Conservation (phyloP, 1,140 invertebrate genomes). For the Drosophila malerkotliana region DNA sequence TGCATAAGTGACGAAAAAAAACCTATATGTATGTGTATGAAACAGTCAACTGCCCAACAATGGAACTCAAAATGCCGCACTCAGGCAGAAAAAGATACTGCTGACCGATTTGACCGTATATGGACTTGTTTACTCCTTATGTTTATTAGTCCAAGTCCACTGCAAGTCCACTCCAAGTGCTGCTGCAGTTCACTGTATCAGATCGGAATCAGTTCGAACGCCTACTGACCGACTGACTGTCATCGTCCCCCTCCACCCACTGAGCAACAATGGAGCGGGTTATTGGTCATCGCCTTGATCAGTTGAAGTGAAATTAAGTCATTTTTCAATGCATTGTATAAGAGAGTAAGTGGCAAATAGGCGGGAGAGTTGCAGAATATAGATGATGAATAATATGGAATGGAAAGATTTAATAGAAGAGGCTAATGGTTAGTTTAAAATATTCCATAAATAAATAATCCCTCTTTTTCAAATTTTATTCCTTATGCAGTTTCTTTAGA, state of each 20-base stretch:
- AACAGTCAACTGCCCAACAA: constrained; percentile 36
- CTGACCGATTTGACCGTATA: constrained; percentile 73
- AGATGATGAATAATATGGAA: neutral
- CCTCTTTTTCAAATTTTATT: neutral
- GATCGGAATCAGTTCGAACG: constrained; percentile 29
- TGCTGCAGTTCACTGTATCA: constrained; percentile 8
- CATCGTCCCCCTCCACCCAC: constrained; percentile 11
- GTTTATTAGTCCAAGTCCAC: constrained; percentile 67
- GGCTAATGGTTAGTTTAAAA: too few relatives aligned
- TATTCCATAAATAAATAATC: too few relatives aligned
- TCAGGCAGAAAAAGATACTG: constrained; percentile 54
- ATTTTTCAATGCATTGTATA: constrained; percentile 51
- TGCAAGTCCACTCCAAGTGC: constrained; percentile 22
- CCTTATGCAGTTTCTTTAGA: neutral
- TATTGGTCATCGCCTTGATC: constrained; percentile 37
- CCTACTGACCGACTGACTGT: constrained; percentile 51
- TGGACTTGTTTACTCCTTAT: constrained; percentile 79
- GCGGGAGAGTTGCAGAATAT: neutral
- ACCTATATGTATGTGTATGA: neutral
- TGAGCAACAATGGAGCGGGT: constrained; percentile 39
- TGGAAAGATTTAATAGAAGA: neutral
- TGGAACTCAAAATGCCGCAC: constrained; percentile 44
- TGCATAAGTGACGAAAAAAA: constrained; percentile 66
- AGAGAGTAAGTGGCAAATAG: constrained; percentile 24
- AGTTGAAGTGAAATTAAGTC: constrained; percentile 56